Base-by-base conservation (phyloP, 1,140 invertebrate genomes). In the Aphis gossypii region DNA sequence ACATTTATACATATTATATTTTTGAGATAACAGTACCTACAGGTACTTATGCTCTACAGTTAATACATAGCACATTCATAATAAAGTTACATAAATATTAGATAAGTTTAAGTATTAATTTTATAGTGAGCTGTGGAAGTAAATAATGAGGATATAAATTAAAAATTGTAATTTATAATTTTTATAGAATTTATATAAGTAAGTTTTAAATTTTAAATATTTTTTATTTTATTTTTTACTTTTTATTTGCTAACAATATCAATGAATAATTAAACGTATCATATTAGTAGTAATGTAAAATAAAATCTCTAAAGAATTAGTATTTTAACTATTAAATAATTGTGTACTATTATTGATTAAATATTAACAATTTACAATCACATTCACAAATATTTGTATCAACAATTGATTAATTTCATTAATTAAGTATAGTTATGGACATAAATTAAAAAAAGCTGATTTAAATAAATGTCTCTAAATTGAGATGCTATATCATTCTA, bases 401-500 rank as follows among this genome's bases (percentile, higher is more conserved):
- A 18, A 76, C 18, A 0, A n/a, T n/a, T n/a, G 18, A 76, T 76
- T 76, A 6, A 76, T 76, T n/a, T n/a, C 4, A 76, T 76, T 76
- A 76, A 18, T 76, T 18, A 76, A 76, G 30, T 76, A 76, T 18
- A 76, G 14, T 76, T 76, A 76, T 76, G n/a, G 18, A 87, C 4
- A 30, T 4, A 30, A 18, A 14, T 86, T 46, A 18, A 86, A 87
- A 46, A 18, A 88, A 35, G 5, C 6, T 18, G n/a, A 88, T 88
- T 48, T 7, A 51, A n/a, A 48, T 8, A 41, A 60, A 60, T 60
- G 20, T 6, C 54, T 38, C 23, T 60, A 90, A 60, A 60, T 90
- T 90, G 38, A 11, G 35, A 90, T 90, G 25, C 41, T 90, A 60
- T 60, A 56, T 35, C 44, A 44, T 90, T 90, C 14, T 44, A 90